Percentiles rank a stretch among this genome's conserved stretches.
Conservation (phyloP, 2,797 vertebrate species). For the Clarias platycephalus region DNA sequence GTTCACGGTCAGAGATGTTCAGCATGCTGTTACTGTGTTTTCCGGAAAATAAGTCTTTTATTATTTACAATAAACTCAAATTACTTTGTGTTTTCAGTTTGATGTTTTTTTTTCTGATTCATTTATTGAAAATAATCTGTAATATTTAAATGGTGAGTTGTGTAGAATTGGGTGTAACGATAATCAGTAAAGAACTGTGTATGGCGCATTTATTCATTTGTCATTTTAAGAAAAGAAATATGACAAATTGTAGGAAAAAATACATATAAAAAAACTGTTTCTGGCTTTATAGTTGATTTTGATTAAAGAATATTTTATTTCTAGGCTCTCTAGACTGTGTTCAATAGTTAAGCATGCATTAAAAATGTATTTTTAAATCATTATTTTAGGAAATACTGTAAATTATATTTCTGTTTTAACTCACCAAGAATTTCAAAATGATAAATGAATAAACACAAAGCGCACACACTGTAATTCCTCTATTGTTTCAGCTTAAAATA, state of each 20-base stretch:
- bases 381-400: not conserved
- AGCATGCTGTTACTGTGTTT: conserved; percentile 16
- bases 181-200: not conserved
- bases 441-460: not conserved
- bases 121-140: not conserved
- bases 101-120: not conserved
- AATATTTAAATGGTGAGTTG: not conserved
- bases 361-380: not conserved
- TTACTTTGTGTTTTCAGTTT: not conserved
- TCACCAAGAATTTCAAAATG: not conserved
- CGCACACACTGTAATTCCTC: not conserved
- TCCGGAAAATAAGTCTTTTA: not conserved
- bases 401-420: not conserved
- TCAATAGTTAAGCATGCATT: not conserved
- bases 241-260: not conserved
- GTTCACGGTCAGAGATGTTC: not conserved
- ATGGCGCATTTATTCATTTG: not conserved
- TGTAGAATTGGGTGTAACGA: not conserved
- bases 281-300: not conserved
- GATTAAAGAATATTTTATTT: not conserved
- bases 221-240: not conserved
- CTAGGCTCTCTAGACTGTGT: not conserved
- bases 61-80: not conserved
- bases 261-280: not conserved
- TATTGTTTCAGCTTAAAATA: not conserved